These are phyloP conservation scores for Drosophila mimica DNA, from an alignment of 2,888 invertebrate genomes.

Conservation along the genomic window DNA sequence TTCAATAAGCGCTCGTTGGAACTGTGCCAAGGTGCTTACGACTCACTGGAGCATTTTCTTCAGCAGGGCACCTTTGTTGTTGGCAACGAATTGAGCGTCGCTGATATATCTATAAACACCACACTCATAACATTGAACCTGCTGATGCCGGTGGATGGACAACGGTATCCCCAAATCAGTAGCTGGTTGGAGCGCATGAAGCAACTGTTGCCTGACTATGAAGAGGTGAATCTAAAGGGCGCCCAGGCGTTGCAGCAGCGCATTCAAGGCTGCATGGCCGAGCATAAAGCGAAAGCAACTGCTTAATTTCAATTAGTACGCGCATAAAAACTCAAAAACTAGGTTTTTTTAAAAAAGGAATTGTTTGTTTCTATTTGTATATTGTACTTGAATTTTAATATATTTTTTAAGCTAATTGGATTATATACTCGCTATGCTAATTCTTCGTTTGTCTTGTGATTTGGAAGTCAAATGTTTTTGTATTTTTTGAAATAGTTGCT, in stretches of 20 bases:
- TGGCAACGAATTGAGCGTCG: constrained; percentile 82
- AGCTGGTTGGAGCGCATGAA: constrained; percentile 82
- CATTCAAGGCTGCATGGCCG: constrained; percentile 71
- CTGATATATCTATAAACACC: constrained; percentile 86
- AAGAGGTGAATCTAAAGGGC: constrained; percentile 81
- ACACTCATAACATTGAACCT: constrained; percentile 83
- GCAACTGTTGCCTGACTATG: constrained; percentile 76
- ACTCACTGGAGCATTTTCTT: constrained; percentile 82
- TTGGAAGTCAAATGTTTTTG: constrained; percentile 66
- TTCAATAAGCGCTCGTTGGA: constrained; percentile 76
- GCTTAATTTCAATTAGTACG: constrained; percentile 4
- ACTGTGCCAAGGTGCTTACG: constrained; percentile 78
- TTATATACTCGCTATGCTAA: constrained; percentile 62
- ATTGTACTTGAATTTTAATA: constrained; percentile 37
- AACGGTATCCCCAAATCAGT: constrained; percentile 67
- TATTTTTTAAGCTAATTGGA: constrained; percentile 56
- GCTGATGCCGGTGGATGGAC: constrained; percentile 80
- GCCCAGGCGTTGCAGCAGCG: constrained; percentile 75
- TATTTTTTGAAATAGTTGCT: constrained; percentile 31
- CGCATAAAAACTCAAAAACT: background rate
- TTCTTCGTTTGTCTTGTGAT: constrained; percentile 64
- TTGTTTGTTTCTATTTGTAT: constrained; percentile 9
- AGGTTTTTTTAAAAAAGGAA: background rate
- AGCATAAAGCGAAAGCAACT: constrained; percentile 56
- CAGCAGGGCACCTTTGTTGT: constrained; percentile 75